Conservation (phyloP, 2,888 invertebrate genomes). For the Rhodophaea formosa region DNA sequence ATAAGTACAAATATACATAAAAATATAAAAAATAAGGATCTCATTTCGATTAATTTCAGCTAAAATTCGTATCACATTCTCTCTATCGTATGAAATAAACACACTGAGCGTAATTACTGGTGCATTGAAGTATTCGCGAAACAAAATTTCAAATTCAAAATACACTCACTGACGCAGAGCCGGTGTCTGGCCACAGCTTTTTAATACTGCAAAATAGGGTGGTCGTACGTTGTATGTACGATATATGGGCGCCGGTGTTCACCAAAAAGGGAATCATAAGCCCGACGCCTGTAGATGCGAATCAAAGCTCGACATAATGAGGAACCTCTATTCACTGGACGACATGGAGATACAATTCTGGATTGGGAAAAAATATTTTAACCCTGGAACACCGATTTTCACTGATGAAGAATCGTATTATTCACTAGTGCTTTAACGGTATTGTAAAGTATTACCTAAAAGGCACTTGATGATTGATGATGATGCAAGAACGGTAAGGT, state of each 20-base stretch:
- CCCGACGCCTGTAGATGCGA: slow-evolving; percentile 55
- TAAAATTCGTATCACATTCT: not conserved
- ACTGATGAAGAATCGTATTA: no score
- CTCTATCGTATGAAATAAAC: not conserved
- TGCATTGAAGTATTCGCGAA: slow-evolving; percentile 60
- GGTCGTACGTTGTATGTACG: slow-evolving; percentile 45
- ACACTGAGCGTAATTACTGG: slow-evolving; percentile 34
- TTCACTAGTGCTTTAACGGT: no score
- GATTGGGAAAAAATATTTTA: slow-evolving; percentile 30
- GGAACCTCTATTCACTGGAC: slow-evolving; percentile 56
- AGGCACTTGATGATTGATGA: no score
- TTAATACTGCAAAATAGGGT: slow-evolving; percentile 75
- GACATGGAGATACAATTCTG: slow-evolving; percentile 33
- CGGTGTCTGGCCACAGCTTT: slow-evolving; percentile 74
- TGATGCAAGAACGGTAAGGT: no score
- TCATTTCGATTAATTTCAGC: not conserved
- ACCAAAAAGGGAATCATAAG: slow-evolving; percentile 70
- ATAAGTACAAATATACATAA: no score
- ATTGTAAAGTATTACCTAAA: no score
- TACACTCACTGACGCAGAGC: slow-evolving; percentile 49
- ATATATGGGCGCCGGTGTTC: slow-evolving; percentile 46
- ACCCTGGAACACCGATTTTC: no score
- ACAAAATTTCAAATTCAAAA: slow-evolving; percentile 72
- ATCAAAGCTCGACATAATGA: slow-evolving; percentile 70
- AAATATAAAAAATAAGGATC: no score